Evolutionary conservation across 2,113 vertebrate species (phyloP).

Genomic region (Gulo gulo): DNA sequence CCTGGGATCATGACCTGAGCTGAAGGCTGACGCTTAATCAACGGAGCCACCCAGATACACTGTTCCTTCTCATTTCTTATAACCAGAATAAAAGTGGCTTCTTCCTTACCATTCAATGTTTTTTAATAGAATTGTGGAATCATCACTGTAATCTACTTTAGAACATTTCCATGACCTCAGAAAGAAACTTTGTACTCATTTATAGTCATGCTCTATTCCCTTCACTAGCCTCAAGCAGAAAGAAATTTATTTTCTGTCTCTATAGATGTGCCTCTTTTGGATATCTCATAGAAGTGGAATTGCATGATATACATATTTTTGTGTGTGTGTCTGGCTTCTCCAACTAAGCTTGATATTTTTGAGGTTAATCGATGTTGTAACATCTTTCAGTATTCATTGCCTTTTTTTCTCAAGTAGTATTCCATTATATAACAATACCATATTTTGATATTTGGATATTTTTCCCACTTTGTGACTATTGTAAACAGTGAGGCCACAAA

Average conservation of each 20-base stretch:
- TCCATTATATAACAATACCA: neutral
- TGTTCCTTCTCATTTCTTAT: neutral
- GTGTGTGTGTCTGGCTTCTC: neutral
- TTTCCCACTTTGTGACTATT: neutral
- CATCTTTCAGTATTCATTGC: neutral
- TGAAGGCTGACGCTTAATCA: neutral
- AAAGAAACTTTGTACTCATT: neutral
- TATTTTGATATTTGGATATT: neutral
- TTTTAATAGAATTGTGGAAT: neutral
- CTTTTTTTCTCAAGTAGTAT: neutral
- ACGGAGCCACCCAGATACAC: neutral
- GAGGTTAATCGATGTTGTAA: neutral
- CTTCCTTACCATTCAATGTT: neutral
- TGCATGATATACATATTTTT: neutral
- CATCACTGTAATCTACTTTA: neutral
- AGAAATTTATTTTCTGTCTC: neutral
- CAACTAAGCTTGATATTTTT: neutral
- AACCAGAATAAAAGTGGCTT: neutral
- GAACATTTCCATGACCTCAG: neutral
- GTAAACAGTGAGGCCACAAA: neutral
- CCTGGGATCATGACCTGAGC: neutral
- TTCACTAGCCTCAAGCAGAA: neutral
- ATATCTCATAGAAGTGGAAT: neutral
- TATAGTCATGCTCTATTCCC: neutral
- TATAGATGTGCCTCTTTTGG: neutral